Conservation (phyloP, 2,888 invertebrate genomes). For the Rambutsinella grinnellia region DNA sequence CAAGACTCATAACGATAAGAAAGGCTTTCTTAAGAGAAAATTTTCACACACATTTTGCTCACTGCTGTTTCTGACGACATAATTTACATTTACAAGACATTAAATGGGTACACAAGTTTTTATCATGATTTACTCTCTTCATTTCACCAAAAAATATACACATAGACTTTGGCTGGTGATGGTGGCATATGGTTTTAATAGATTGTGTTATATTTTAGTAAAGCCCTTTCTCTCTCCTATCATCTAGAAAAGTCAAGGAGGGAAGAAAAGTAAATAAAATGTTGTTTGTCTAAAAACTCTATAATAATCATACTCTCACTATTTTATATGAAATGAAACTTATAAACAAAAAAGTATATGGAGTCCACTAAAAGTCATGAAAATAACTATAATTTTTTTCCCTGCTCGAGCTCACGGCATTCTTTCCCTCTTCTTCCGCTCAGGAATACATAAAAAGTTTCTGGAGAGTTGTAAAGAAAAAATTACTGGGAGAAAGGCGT, state of each 20-base stretch:
- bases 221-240: background rate
- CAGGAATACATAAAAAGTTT: no score
- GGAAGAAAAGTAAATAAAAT: constrained; percentile 50
- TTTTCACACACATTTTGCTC: background rate
- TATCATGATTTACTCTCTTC: constrained; percentile 51
- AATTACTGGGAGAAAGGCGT: constrained; percentile 44
- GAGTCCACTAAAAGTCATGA: no score
- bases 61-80: constrained; percentile 54
- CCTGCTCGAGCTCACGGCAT: no score
- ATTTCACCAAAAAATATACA: constrained; percentile 11
- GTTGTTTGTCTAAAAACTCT: constrained; percentile 24
- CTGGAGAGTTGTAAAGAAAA: background rate
- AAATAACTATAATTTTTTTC: no score
- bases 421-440: no score
- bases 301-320: constrained; percentile 30
- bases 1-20: no score
- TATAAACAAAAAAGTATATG: no score
- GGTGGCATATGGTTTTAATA: constrained; percentile 45
- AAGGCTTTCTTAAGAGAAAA: no score
- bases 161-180: no score
- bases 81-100: constrained; percentile 57
- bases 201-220: constrained; percentile 14
- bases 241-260: constrained; percentile 25
- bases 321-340: no score
- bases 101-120: constrained; percentile 48